Evolutionary conservation across 2,797 vertebrate species (phyloP), one percentile per base, ranked within the genome.

Genomic region (Vipera latastei): DNA sequence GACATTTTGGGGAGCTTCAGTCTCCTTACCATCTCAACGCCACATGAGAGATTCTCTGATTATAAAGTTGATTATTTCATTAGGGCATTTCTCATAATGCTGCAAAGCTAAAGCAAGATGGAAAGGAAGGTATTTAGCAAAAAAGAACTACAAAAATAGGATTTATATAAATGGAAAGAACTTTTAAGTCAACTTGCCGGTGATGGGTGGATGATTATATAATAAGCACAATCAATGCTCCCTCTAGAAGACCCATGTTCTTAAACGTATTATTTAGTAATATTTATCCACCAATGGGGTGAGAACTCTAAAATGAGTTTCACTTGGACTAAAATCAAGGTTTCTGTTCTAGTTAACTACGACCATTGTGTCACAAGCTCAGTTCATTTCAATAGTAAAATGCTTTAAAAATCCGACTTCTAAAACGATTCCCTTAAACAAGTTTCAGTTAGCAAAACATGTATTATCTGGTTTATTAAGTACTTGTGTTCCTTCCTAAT

Each of bases 1-100:
- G 94, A 25, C 25, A 87, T 89, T 93, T 88, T 51, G 2, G 69
- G 94, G 93, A 93, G 28, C 0, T 65, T 2, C 55, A 59, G 0
- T 87, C 73, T 93, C 94, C 90, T 60, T 69, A 90, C 6, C 18
- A 90, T 57, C 38, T 91, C 5, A 44, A 56, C 60, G 20, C 22
- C 51, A 87, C 55, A 57, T 78, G 90, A 90, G 90, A 0, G 0
- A 95, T 26, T 11, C 5, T 3, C n/a, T 9, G 44, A 94, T 89
- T 90, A 26, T 90, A 86, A 91, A 28, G 26, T n/a, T 94, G 91
- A 92, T 94, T 92, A 88, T 32, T 51, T 87, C 92, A 91, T 59
- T 90, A 14, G 20, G 56, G 32, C 44, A 28, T 92, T 86, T 86
- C 73, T 73, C 92, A 90, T 88, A 56, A 93, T 89, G 60, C 61